A percentile compares a stretch with the other conserved stretches of the same genome.
phyloP scores from a whole-genome alignment of 2,113 vertebrate genomes.

The Parotia lawesii region DNA sequence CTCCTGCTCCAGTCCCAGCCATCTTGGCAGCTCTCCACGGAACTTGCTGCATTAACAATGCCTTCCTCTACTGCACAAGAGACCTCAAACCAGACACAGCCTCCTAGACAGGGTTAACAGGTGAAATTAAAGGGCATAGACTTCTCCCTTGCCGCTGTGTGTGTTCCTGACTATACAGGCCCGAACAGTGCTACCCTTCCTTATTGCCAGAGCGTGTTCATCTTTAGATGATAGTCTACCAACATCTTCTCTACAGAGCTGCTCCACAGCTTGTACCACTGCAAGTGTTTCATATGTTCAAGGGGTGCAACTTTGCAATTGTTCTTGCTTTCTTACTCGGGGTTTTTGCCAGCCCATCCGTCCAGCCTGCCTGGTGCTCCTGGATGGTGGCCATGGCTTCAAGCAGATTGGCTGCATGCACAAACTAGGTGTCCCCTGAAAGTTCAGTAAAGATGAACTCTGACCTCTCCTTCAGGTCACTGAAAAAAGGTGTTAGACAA shows the following conservation, averaged over 20 bases:
- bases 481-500: not conserved
- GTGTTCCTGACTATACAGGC: not conserved
- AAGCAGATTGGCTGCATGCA: not conserved
- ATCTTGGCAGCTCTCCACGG: not conserved
- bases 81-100: not conserved
- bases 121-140: not conserved
- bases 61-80: not conserved
- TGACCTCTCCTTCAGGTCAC: not conserved
- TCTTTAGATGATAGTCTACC: not conserved
- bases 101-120: not conserved
- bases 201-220: accelerated
- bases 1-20: not conserved
- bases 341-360: not conserved
- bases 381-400: not conserved
- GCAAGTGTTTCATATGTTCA: not conserved
- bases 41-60: not conserved
- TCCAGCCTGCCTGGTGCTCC: not conserved
- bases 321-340: not conserved
- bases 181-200: not conserved
- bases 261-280: not conserved
- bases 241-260: not conserved
- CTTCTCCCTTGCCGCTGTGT: accelerated
- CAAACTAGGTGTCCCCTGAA: not conserved
- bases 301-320: not conserved
- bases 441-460: not conserved